Percentiles rank a stretch among this genome's conserved stretches.
phyloP scores from a whole-genome alignment of 2,113 vertebrate genomes.

The Taurulus bubalis region DNA sequence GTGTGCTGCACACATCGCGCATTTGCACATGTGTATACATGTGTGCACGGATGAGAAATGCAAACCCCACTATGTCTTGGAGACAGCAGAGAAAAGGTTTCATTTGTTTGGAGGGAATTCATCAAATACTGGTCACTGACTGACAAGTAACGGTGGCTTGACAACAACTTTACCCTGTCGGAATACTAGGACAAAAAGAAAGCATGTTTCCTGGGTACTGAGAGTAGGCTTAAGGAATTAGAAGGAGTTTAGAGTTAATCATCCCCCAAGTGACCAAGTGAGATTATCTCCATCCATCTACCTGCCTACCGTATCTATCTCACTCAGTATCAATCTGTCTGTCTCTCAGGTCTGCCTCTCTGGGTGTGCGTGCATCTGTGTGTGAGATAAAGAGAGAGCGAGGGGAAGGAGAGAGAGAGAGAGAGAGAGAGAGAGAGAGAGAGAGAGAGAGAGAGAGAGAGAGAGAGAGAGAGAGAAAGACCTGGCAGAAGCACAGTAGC shows the following conservation, averaged over 20 bases:
- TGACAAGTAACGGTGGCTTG: neutral
- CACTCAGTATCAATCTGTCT: constrained; percentile 8
- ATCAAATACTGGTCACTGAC: neutral
- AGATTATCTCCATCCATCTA: constrained; percentile 79
- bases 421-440: constrained; percentile 18
- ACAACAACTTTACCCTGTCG: constrained; percentile 4
- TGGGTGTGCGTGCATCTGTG: neutral
- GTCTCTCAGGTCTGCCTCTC: neutral
- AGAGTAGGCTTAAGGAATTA: constrained; percentile 81
- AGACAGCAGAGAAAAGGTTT: neutral
- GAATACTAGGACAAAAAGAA: constrained; percentile 59
- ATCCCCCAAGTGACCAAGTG: constrained; percentile 74
- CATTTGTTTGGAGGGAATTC: neutral
- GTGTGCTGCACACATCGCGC: constrained; percentile 35
- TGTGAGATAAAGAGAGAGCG: constrained; percentile 5
- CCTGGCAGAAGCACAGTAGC: constrained; percentile 37
- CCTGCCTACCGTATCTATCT: constrained; percentile 64
- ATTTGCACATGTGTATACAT: constrained; percentile 56
- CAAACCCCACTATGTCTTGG: neutral
- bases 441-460: constrained; percentile 16
- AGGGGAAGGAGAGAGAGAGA: constrained; percentile 12
- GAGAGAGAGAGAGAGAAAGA: constrained; percentile 7
- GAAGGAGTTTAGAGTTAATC: constrained; percentile 82
- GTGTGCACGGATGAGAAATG: constrained; percentile 9
- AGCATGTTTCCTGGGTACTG: constrained; percentile 74